Conservation (phyloP, 2,113 vertebrate genomes). For the Pseudorasbora parva region DNA sequence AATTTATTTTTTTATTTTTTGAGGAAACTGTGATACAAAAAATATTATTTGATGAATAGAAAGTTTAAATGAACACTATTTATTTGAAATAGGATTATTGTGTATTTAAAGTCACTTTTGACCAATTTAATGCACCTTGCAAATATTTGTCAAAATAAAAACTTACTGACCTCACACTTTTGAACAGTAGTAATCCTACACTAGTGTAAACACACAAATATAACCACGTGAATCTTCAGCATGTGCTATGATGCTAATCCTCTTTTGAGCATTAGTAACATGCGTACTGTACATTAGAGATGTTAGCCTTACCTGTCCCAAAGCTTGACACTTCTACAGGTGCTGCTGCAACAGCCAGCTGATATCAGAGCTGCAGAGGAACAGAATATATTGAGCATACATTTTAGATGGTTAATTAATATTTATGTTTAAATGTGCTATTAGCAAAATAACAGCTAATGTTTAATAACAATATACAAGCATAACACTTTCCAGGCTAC, state of each 20-base stretch:
- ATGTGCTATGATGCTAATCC: background rate
- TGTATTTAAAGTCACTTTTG: too few species aligned
- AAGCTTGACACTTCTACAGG: conserved; percentile 77
- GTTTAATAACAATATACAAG: background rate
- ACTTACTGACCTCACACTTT: background rate
- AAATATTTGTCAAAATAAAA: too few species aligned
- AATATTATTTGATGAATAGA: too few species aligned
- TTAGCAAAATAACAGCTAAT: background rate
- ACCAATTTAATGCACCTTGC: background rate
- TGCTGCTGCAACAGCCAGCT: conserved; percentile 76
- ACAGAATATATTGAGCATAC: background rate
- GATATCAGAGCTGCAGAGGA: conserved; percentile 75
- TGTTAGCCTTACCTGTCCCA: conserved; percentile 76
- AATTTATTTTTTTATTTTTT: too few species aligned
- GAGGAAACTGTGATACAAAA: too few species aligned
- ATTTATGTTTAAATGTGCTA: background rate
- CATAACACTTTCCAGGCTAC: background rate
- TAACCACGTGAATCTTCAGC: background rate
- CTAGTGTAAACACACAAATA: background rate
- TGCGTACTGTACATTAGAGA: background rate
- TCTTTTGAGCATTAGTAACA: background rate
- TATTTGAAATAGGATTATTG: too few species aligned
- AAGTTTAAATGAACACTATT: too few species aligned
- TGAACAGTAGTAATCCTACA: background rate
- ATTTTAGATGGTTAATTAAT: background rate